Conservation (phyloP, 2,113 vertebrate species). For the Enhydra lutris region DNA sequence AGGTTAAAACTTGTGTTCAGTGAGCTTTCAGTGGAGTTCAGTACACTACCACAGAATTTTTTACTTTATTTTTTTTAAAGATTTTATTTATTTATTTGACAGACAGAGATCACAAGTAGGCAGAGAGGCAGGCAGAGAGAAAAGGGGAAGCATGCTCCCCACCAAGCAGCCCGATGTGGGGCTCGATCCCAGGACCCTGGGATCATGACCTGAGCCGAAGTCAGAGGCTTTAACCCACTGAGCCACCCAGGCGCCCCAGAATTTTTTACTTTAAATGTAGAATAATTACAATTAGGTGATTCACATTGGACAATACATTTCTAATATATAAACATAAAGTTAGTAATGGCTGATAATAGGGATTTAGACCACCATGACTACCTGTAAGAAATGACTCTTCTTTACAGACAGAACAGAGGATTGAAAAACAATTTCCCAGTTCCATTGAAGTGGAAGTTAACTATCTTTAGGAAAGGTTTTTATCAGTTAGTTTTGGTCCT, state of each 20-base stretch:
- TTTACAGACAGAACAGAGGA: background rate
- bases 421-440: background rate
- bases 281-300: background rate
- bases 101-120: no score
- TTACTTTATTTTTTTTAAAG: background rate
- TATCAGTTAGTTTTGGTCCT: background rate
- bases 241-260: background rate
- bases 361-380: background rate
- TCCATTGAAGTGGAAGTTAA: background rate
- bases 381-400: background rate
- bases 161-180: no score
- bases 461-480: background rate
- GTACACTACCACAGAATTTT: background rate
- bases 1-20: background rate
- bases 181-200: no score
- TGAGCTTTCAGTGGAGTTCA: background rate
- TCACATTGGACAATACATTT: background rate
- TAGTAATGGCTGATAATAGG: background rate
- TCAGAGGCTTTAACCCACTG: no score
- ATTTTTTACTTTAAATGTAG: background rate
- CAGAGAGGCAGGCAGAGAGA: no score
- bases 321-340: background rate
- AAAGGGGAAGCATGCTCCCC: no score
- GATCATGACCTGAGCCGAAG: no score
- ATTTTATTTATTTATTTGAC: no score